These are phyloP conservation scores for Muntiacus reevesi DNA, from an alignment of 2,113 vertebrate species.

Conservation along the genomic window DNA sequence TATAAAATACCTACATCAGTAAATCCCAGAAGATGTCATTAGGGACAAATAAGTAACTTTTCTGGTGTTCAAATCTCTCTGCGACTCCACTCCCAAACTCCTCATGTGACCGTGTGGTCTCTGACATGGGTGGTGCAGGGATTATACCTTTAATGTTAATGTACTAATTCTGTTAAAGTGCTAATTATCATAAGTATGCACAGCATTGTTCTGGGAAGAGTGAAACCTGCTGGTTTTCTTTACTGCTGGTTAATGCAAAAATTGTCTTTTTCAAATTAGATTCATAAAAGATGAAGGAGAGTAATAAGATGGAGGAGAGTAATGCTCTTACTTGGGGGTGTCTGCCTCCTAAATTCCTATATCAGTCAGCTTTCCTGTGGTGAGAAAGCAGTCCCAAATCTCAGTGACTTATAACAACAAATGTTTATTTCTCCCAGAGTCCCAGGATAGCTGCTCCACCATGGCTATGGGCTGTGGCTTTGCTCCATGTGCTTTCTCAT, in stretches of 20 bases:
- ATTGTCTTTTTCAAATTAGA: background rate
- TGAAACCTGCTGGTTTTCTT: background rate
- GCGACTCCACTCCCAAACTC: background rate
- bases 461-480: background rate
- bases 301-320: background rate
- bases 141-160: background rate
- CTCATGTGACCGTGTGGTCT: background rate
- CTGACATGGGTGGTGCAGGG: background rate
- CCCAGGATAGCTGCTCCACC: background rate
- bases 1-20: background rate
- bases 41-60: background rate
- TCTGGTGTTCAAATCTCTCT: background rate
- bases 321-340: background rate
- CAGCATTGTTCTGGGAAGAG: background rate
- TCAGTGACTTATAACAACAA: background rate
- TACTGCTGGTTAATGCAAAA: background rate
- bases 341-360: background rate
- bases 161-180: background rate
- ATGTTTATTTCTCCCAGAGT: background rate
- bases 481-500: background rate
- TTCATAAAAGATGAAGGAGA: background rate
- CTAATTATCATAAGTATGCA: background rate
- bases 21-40: slow-evolving; percentile 19
- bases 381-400: background rate
- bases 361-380: background rate